Conservation (phyloP, 2,797 vertebrate genomes). For the Phaenicophaeus curvirostris region DNA sequence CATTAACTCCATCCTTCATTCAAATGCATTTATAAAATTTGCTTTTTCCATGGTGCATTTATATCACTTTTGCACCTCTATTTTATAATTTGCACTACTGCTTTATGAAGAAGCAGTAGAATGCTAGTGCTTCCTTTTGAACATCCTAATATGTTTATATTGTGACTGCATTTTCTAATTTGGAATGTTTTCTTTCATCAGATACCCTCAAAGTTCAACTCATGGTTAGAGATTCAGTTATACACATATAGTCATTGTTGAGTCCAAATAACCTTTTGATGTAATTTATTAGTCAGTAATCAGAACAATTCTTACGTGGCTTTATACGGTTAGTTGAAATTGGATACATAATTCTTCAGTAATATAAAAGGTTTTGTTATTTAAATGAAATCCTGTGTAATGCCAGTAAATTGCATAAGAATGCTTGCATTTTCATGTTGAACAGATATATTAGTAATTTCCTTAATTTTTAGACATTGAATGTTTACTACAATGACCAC, state of each 20-base stretch:
- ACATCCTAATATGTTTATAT: background rate
- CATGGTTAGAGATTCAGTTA: background rate
- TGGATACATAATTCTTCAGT: background rate
- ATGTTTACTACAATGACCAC: background rate
- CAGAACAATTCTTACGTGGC: background rate
- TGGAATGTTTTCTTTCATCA: background rate
- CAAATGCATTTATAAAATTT: background rate
- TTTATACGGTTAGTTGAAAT: background rate
- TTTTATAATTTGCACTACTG: background rate
- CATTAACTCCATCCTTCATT: background rate
- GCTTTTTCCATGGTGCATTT: background rate
- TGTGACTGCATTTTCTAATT: background rate
- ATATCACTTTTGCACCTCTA: background rate
- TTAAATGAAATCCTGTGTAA: slow-evolving; percentile 1
- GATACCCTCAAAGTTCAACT: background rate
- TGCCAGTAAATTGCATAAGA: background rate
- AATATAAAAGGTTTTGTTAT: background rate
- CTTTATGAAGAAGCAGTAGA: background rate
- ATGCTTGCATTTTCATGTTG: background rate
- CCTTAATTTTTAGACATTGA: background rate
- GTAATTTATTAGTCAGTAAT: background rate
- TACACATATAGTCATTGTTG: background rate
- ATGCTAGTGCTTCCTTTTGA: background rate
- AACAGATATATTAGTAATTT: background rate
- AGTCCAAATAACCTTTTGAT: background rate